A percentile compares a stretch with the other conserved stretches of the same genome.
These are phyloP conservation scores for Holotrichia oblita DNA, from an alignment of 1,140 invertebrate species.

Conservation along the genomic window DNA sequence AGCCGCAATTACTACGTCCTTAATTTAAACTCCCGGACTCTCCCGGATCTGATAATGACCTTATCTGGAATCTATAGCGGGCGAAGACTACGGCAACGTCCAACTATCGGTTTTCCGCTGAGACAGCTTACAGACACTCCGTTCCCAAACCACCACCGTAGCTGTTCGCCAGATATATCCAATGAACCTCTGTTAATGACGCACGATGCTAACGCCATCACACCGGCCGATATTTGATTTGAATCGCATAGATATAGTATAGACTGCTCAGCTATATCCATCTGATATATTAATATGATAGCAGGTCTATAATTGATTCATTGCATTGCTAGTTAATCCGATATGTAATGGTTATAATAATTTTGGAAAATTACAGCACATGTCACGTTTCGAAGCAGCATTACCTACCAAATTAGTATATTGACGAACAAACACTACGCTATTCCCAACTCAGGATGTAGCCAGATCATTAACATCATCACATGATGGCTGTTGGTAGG, in stretches of 20 bases:
- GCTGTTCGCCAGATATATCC: conserved; percentile 18
- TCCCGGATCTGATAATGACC: conserved; percentile 17
- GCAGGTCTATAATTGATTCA: too few species aligned
- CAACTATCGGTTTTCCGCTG: conserved; percentile 26
- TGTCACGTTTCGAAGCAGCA: too few species aligned
- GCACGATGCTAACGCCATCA: not conserved
- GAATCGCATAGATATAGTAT: not conserved
- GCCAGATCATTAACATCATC: not conserved
- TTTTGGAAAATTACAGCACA: too few species aligned
- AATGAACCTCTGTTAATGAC: not conserved
- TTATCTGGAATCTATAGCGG: conserved; percentile 4
- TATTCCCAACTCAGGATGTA: too few species aligned
- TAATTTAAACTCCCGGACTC: conserved; percentile 33
- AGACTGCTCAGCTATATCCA: too few species aligned
- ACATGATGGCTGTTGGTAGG: not conserved
- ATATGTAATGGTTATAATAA: too few species aligned
- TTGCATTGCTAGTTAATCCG: too few species aligned
- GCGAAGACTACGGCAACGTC: not conserved
- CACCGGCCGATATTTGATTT: not conserved
- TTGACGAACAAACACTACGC: too few species aligned
- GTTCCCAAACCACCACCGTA: not conserved
- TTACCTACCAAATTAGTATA: too few species aligned
- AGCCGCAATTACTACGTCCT: conserved; percentile 13
- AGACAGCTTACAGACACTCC: conserved; percentile 1
- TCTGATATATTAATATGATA: too few species aligned